These are phyloP conservation scores for Petrocephalus sullivani DNA, from an alignment of 2,797 vertebrate species.

Conservation along the genomic window DNA sequence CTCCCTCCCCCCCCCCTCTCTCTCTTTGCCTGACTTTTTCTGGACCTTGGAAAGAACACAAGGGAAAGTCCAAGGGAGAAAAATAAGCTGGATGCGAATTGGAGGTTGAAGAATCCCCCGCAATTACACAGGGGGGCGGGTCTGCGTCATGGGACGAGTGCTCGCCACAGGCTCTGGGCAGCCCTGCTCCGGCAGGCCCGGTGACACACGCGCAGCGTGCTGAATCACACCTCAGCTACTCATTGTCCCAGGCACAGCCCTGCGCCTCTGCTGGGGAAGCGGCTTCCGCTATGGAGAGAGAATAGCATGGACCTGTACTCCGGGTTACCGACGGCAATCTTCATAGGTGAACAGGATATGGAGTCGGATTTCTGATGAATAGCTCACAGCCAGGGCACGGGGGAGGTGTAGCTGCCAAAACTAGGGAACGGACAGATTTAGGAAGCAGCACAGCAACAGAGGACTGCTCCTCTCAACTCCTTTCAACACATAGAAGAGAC, in stretches of 20 bases:
- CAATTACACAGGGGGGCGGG: background rate
- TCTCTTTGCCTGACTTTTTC: background rate
- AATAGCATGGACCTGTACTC: background rate
- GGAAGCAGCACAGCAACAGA: background rate
- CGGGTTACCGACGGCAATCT: background rate
- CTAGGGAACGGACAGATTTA: background rate
- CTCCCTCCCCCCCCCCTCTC: background rate
- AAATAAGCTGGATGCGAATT: background rate
- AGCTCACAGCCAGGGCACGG: background rate
- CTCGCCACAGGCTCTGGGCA: background rate
- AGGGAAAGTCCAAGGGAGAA: slow-evolving; percentile 12
- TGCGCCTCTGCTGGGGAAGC: background rate
- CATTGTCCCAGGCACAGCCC: slow-evolving; percentile 2
- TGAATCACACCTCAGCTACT: slow-evolving; percentile 16
- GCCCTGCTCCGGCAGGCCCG: background rate
- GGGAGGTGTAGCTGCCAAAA: background rate
- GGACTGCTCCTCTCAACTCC: background rate
- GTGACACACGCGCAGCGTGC: background rate
- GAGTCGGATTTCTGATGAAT: background rate
- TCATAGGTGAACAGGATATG: background rate
- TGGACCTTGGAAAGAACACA: background rate
- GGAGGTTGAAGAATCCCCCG: background rate
- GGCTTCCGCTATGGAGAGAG: background rate
- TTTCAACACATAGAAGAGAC: background rate
- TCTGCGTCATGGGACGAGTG: background rate